phyloP scores from a whole-genome alignment of 2,113 vertebrate species.

The Willisornis vidua region DNA sequence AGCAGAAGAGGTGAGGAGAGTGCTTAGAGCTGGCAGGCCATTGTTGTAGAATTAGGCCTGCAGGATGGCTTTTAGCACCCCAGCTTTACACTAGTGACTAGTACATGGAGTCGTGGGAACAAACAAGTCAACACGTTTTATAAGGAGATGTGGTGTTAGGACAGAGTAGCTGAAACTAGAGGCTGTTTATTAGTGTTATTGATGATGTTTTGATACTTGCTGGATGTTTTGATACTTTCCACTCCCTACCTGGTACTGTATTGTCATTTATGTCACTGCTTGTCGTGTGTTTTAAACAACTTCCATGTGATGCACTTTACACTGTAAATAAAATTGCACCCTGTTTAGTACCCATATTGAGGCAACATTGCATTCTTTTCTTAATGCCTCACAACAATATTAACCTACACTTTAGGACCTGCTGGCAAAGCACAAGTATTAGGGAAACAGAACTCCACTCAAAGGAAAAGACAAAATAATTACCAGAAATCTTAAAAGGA shows the following conservation, averaged over 20 bases:
- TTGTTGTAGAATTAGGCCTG: neutral
- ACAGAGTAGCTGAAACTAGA: slow-evolving; percentile 52
- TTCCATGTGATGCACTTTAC: slow-evolving; percentile 64
- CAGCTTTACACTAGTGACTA: neutral
- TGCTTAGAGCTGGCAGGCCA: neutral
- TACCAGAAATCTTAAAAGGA: neutral
- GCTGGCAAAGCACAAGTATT: neutral
- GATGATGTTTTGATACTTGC: slow-evolving; percentile 42
- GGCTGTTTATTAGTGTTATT: slow-evolving; percentile 41
- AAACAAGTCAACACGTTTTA: neutral
- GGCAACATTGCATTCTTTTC: neutral
- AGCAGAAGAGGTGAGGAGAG: neutral
- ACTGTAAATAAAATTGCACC: slow-evolving; percentile 68
- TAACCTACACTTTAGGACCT: neutral
- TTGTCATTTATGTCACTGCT: slow-evolving; percentile 45
- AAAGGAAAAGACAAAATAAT: neutral
- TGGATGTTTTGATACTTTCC: slow-evolving; percentile 16
- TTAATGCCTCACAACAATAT: neutral
- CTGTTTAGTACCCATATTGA: slow-evolving; percentile 31
- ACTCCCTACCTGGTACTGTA: neutral
- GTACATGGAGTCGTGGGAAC: neutral
- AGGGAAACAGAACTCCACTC: neutral
- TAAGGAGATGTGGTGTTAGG: slow-evolving; percentile 2
- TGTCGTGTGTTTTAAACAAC: slow-evolving; percentile 32
- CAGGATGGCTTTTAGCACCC: neutral